Percentiles rank a stretch among this genome's conserved stretches.
These are phyloP conservation scores for Ariopsis seemanni DNA, from an alignment of 2,113 vertebrate species.

Conservation along the genomic window DNA sequence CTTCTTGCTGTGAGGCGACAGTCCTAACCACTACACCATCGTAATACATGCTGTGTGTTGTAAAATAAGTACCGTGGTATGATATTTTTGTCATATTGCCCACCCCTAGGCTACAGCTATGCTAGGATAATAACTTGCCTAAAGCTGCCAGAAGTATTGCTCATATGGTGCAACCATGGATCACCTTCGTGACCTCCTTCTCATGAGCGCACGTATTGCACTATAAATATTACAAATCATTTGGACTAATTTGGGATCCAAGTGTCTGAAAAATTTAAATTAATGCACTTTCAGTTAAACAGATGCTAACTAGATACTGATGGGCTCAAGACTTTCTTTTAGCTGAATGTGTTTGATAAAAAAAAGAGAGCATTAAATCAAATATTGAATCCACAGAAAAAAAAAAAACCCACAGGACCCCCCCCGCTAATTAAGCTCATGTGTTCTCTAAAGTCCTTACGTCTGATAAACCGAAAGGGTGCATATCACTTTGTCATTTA, in stretches of 20 bases:
- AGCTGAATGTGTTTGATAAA: background rate
- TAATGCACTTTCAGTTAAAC: background rate
- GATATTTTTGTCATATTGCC: background rate
- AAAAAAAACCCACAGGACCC: background rate
- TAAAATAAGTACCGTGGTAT: background rate
- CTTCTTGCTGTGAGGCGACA: too few species aligned
- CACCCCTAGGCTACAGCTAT: background rate
- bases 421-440: background rate
- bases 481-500: background rate
- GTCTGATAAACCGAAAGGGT: background rate
- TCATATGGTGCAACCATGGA: background rate
- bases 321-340: background rate
- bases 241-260: background rate
- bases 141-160: too few species aligned
- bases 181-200: conserved; percentile 16
- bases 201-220: background rate
- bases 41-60: background rate
- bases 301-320: background rate
- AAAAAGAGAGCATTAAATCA: background rate
- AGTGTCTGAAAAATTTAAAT: background rate
- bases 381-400: background rate
- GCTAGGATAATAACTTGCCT: too few species aligned
- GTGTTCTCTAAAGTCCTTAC: background rate
- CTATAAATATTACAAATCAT: background rate
- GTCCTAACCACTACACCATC: too few species aligned